Base-by-base conservation (phyloP, 2,797 vertebrate genomes). In the Austrolebias charrua region DNA sequence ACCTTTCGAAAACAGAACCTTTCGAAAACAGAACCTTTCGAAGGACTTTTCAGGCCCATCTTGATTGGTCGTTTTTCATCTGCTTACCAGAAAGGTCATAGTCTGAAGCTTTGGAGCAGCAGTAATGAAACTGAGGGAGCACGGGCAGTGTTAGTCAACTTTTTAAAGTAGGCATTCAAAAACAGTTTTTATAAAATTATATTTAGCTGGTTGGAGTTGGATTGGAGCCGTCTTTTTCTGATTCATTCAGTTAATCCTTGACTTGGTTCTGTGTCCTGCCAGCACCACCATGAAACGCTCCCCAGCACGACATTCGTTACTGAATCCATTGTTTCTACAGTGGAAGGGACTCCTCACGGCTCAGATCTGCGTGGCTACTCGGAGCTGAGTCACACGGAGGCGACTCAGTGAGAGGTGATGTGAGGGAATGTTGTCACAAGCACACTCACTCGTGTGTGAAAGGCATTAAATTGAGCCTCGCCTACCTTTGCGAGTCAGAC, bases 321-420 rank as follows among this genome's bases (percentile, higher is more conserved):
- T 29, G 50, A 60, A 51, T 16, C 43, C 56, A 59, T 71, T 60
- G 61, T 61, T 78, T 49, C 66, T 47, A 15, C 62, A 19, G 47
- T 53, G 68, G 54, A 58, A 51, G 44, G 55, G 59, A 61, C 16
- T 60, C 55, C 46, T 66, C 57, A 19, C 66, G 1, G 49, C 1
- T 6, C 60, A 31, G 55, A 59, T 20, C 78, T 75, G 63, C 65
- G 55, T 19, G 1, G n/a, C 3, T 20, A 7, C 15, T 60, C 43
- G 29, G 20, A 55, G 58, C 24, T 85, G 87, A 86, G 63, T 87
- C 79, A 81, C 43, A 53, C 5, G 54, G 72, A 76, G 80, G 77
- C 55, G 42, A 80, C 53, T 76, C 53, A 50, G 69, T 20, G 35
- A 54, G 72, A 71, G 16, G 65, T 45, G 63, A 84, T 69, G 5